Evolutionary conservation across 2,888 invertebrate species (phyloP).

Genomic region (Nebria salina): DNA sequence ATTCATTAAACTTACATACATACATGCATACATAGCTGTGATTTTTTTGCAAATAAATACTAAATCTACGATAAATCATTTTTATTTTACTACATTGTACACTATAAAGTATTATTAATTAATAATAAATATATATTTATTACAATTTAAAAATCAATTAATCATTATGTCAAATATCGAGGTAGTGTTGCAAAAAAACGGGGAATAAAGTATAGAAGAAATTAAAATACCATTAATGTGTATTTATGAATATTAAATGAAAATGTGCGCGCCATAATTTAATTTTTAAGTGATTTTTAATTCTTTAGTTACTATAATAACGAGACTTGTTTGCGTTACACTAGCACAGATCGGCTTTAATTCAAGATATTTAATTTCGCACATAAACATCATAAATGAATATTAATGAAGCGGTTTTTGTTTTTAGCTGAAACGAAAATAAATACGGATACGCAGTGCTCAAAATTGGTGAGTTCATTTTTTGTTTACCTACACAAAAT

Average conservation of each 20-base stretch:
- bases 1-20: not conserved
- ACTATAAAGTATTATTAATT: no score
- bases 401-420: not conserved
- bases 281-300: not conserved
- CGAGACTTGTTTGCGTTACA: not conserved
- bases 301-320: not conserved
- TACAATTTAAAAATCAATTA: not conserved
- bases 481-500: not conserved
- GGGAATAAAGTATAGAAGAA: not conserved
- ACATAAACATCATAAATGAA: not conserved
- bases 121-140: no score
- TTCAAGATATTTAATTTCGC: not conserved
- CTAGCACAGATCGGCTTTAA: not conserved
- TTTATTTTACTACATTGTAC: no score
- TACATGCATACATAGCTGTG: no score
- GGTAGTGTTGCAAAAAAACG: not conserved
- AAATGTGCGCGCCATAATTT: not conserved
- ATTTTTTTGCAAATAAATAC: no score
- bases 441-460: not conserved
- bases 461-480: not conserved
- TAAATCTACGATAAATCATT: no score
- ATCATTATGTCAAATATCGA: not conserved
- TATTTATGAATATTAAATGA: not conserved
- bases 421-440: not conserved
- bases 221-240: not conserved